phyloP scores from a whole-genome alignment of 2,888 invertebrate genomes.

The Erpobdella octoculata region DNA sequence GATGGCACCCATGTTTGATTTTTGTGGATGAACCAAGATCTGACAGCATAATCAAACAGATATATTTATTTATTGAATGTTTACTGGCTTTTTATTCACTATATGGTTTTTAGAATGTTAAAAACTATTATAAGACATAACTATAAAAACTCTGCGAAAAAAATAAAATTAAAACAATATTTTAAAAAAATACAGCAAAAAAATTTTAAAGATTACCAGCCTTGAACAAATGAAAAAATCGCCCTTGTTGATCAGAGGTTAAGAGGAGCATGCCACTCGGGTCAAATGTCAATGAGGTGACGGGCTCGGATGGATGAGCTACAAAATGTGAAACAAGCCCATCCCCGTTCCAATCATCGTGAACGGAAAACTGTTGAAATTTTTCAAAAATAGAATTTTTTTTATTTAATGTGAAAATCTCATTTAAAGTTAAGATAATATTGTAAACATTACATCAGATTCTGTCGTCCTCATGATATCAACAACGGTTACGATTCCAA shows the following conservation, averaged over 20 bases:
- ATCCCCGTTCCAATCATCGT: slow-evolving; percentile 61
- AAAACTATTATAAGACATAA: neutral
- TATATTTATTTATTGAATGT: no score
- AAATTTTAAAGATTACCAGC: neutral
- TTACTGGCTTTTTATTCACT: no score
- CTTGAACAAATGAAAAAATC: slow-evolving; percentile 85
- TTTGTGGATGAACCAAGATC: slow-evolving; percentile 82
- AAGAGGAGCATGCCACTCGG: slow-evolving; percentile 78
- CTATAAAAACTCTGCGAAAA: neutral
- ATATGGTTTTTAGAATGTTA: neutral
- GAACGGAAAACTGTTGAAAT: slow-evolving; percentile 55
- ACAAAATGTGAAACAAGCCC: slow-evolving; percentile 50
- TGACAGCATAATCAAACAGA: slow-evolving; percentile 51
- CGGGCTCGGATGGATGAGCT: slow-evolving; percentile 69
- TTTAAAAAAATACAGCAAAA: neutral
- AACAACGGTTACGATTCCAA: slow-evolving; percentile 79
- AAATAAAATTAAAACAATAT: neutral
- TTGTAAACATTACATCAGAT: slow-evolving; percentile 7
- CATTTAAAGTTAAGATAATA: neutral
- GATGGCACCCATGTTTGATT: slow-evolving; percentile 67
- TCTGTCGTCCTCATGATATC: slow-evolving; percentile 57
- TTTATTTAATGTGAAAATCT: neutral
- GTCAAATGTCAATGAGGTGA: slow-evolving; percentile 82
- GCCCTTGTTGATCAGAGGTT: slow-evolving; percentile 83
- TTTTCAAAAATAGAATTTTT: no score